Base-by-base conservation (phyloP, 2,797 vertebrate species). In the Pithecia hirsuta region DNA sequence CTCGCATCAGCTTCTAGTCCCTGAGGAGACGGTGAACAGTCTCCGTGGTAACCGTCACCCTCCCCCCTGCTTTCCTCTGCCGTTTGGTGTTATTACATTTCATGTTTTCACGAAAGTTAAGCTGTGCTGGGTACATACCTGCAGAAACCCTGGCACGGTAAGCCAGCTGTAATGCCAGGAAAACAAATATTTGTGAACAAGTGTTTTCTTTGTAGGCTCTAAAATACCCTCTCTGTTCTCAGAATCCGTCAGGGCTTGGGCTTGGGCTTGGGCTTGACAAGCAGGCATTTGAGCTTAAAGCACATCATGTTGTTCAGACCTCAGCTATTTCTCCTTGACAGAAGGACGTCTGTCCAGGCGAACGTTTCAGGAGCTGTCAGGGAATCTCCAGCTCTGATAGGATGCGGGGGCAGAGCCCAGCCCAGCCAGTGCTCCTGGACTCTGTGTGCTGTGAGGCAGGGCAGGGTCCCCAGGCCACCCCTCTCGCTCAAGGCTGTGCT, bases 101-200 rank as follows among this genome's bases (percentile, higher is more conserved):
- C 92, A 24, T 85, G 83, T 94, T 93, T 90, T n/a, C 78, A 94
- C 76, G 46, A 75, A 41, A 92, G 52, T 39, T 39, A 79, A 91
- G 76, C 46, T 85, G 26, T 74, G n/a, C 76, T 41, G 22, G 70
- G 93, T 74, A 44, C 93, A 88, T 75, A 87, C 67, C 93, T 93
- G 52, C 17, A 57, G 87, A 57, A n/a, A 80, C 61, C 61, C 50
- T 46, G 86, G 89, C 76, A 10, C 8, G 50, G 72, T 10, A 6
- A 82, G 52, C 57, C 15, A n/a, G 24, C 67, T 85, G 59, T n/a
- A 48, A 70, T 72, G 84, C 89, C 89, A 91, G 91, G 83, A 79
- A 94, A 80, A 90, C 83, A 95, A 91, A 55, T 95, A 96, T 91
- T 61, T 96, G 87, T 84, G 52, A 88, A 88, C 80, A 88, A 85